Evolutionary conservation across 2,113 vertebrate species (phyloP).

Genomic region (Gavialis gangeticus): DNA sequence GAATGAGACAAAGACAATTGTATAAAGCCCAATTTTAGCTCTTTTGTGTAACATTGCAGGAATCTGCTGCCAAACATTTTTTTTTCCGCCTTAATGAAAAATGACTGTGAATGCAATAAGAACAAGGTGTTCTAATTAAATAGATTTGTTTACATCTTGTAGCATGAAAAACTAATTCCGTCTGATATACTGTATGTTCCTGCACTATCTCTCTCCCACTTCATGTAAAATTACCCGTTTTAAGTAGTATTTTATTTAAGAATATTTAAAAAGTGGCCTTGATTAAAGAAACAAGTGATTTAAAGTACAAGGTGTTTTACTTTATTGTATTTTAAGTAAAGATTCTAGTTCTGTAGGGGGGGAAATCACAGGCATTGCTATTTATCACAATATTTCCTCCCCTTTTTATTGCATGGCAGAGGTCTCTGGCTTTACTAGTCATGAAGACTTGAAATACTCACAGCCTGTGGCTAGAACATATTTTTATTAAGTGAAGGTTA

Average conservation of each 20-base stretch:
- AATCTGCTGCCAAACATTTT: constrained; percentile 24
- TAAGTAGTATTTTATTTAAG: constrained; percentile 80
- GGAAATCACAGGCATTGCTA: neutral
- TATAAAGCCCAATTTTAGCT: neutral
- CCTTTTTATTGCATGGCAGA: constrained; percentile 35
- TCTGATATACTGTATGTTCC: constrained; percentile 79
- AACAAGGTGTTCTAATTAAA: constrained; percentile 88
- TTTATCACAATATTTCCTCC: constrained; percentile 41
- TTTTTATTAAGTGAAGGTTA: constrained; percentile 70
- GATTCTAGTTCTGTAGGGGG: constrained; percentile 33
- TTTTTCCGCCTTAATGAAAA: constrained; percentile 68
- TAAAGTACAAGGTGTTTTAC: constrained; percentile 43
- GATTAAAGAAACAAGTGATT: constrained; percentile 77
- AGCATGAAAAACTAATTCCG: constrained; percentile 80
- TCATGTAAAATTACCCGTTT: constrained; percentile 74
- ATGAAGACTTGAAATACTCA: constrained; percentile 34
- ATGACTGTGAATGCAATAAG: constrained; percentile 73
- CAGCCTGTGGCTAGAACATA: constrained; percentile 44
- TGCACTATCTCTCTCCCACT: constrained; percentile 69
- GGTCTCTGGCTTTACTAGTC: constrained; percentile 12
- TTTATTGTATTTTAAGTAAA: constrained; percentile 47
- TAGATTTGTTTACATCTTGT: constrained; percentile 85
- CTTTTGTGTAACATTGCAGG: neutral
- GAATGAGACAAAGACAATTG: neutral
- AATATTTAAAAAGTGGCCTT: constrained; percentile 75